phyloP scores from a whole-genome alignment of 2,888 invertebrate species.

The Acrobasis repandana region DNA sequence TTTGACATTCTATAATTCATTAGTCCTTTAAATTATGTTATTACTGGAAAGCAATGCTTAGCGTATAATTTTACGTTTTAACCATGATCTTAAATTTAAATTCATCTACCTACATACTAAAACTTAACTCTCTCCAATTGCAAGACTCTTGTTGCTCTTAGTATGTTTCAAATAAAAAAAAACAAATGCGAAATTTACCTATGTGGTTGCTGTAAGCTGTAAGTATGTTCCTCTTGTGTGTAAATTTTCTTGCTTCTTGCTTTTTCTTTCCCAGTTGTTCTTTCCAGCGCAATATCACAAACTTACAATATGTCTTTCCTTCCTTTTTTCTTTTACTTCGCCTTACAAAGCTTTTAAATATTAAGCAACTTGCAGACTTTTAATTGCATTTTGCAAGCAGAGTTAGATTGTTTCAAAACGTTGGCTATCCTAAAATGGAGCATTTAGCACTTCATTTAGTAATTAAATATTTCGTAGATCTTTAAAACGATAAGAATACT shows the following conservation, averaged over 20 bases:
- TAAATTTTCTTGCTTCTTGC: neutral
- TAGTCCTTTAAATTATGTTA: too few species aligned
- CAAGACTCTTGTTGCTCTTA: too few species aligned
- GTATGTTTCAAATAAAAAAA: too few species aligned
- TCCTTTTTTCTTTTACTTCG: neutral
- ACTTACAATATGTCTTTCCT: neutral
- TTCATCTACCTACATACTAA: too few species aligned
- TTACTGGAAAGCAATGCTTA: too few species aligned
- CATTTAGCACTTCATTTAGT: conserved; percentile 6
- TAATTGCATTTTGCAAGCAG: conserved; percentile 5
- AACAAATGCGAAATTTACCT: too few species aligned
- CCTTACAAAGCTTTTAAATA: conserved; percentile 8
- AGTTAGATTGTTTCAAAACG: conserved; percentile 8
- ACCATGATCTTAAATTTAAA: too few species aligned
- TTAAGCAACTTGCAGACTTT: conserved; percentile 6
- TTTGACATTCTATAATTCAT: too few species aligned
- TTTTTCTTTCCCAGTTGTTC: neutral
- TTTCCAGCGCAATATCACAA: neutral
- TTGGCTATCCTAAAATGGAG: neutral
- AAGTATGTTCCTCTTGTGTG: too few species aligned
- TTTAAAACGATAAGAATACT: neutral
- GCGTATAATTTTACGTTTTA: too few species aligned
- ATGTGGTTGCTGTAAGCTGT: too few species aligned
- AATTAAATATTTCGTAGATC: neutral
- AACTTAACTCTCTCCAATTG: too few species aligned